Base-by-base conservation (phyloP, 2,888 invertebrate genomes). In the Leuctra nigra region DNA sequence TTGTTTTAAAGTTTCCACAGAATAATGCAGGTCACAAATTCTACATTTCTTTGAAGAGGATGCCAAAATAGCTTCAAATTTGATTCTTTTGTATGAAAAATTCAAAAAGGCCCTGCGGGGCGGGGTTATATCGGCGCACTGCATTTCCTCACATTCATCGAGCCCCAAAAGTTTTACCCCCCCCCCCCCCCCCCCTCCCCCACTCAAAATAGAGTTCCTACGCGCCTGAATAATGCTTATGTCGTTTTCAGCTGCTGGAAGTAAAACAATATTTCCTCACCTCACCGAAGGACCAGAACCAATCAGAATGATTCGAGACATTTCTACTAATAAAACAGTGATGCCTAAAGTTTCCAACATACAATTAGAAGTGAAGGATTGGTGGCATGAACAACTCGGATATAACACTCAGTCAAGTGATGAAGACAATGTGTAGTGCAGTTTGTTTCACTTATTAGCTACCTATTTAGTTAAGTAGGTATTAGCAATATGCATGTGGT, bases 321-420 rank as follows among this genome's bases (percentile, higher is more conserved):
- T 70, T 6, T 65, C 72, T 22, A 72, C 70, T 58, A 72, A 74
- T 58, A 77, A 79, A 68, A 56, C 62, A 58, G 61, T 67, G 4
- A 64, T 67, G 48, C 76, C 79, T 23, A 78, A 79, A 68, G 70
- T 76, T 33, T 73, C 77, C 3, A 78, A 74, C 61, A 74, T 80
- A 2, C 79, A 87, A 64, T 78, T 81, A 64, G 91, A 91, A 72
- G 86, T 91, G 57, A 81, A 82, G 65, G 84, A 87, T 66, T 91
- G 91, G 91, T 91, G 91, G 91, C 81, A 81, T 66, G 84, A 86
- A 65, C 89, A 88, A 68, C 76, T 90, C 35, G 76, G 80, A 33
- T 81, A 81, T 52, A 72, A 69, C 65, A 75, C 77, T 18, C 81
- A 82, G 47, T 76, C 78, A 55, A 82, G 81, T 61, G 83, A 82